Evolutionary conservation across 2,113 vertebrate species (phyloP).

Genomic region (Phylloscopus whistleri): DNA sequence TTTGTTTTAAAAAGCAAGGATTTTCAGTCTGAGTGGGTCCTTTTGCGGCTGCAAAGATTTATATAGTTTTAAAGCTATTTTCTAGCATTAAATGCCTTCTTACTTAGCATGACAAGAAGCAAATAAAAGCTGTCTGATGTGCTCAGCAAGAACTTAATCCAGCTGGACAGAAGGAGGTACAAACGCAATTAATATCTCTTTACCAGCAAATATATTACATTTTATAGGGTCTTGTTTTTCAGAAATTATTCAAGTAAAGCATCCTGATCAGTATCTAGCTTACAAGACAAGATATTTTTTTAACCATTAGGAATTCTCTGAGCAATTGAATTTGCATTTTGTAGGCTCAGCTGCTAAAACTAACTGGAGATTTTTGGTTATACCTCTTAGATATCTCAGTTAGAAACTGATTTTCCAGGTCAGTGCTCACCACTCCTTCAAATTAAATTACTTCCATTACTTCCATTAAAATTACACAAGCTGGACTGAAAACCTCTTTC

Average conservation of each 20-base stretch:
- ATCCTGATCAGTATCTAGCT: not conserved
- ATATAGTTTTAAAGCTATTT: not conserved
- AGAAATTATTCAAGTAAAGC: not conserved
- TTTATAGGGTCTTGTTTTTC: conserved; percentile 11
- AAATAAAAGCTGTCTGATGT: conserved; percentile 2
- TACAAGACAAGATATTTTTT: not conserved
- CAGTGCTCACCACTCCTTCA: not conserved
- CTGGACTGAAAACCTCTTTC: not conserved
- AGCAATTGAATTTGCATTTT: not conserved
- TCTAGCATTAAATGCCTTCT: conserved; percentile 10
- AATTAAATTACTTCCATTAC: too few relatives aligned
- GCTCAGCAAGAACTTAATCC: conserved; percentile 22
- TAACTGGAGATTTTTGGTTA: not conserved
- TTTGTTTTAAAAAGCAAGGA: not conserved
- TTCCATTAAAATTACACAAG: not conserved
- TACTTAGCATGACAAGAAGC: not conserved
- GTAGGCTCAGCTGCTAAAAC: not conserved
- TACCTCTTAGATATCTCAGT: not conserved
- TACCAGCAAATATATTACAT: not conserved
- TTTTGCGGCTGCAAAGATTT: not conserved
- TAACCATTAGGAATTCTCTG: not conserved
- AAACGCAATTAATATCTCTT: conserved; percentile 6
- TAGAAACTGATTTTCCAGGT: not conserved
- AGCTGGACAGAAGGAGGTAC: not conserved
- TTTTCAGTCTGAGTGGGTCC: not conserved